A percentile compares a stretch with the other conserved stretches of the same genome.
Conservation (phyloP, 2,113 vertebrate species). For the Mastomys coucha region DNA sequence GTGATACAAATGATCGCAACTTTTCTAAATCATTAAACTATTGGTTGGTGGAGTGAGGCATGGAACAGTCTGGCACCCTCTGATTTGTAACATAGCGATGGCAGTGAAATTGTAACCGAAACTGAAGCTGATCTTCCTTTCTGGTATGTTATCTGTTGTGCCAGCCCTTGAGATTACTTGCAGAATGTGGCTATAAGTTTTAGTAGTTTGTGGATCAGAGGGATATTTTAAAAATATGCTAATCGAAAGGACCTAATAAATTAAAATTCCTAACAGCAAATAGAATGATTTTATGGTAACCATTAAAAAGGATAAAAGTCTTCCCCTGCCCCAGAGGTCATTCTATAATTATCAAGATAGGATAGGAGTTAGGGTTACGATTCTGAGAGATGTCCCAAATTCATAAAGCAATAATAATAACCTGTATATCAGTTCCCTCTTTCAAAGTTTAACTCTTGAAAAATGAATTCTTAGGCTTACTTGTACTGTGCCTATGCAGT, state of each 20-base stretch:
- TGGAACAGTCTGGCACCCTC: conserved; percentile 74
- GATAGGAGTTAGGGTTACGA: conserved; percentile 61
- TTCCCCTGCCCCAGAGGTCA: conserved; percentile 70
- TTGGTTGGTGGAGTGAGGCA: conserved; percentile 81
- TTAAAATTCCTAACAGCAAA: conserved; percentile 67
- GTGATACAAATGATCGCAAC: conserved; percentile 77
- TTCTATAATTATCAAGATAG: conserved; percentile 68
- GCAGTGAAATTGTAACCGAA: conserved; percentile 79
- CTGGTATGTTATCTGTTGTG: conserved; percentile 75
- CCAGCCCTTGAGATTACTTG: conserved; percentile 79
- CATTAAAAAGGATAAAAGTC: conserved; percentile 62
- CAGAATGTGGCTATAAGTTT: conserved; percentile 74
- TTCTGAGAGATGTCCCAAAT: conserved; percentile 70
- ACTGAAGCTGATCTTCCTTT: conserved; percentile 77
- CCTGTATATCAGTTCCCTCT: conserved; percentile 42
- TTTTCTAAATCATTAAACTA: conserved; percentile 82
- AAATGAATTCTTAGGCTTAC: conserved; percentile 67
- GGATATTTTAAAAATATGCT: conserved; percentile 67
- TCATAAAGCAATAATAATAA: conserved; percentile 80
- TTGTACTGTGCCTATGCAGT: conserved; percentile 71
- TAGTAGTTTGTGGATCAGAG: conserved; percentile 76
- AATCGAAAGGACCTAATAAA: conserved; percentile 69
- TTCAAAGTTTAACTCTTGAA: conserved; percentile 70
- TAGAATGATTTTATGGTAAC: conserved; percentile 67
- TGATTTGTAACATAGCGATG: conserved; percentile 76